Conservation (phyloP, 2,113 vertebrate genomes). For the Andinoacara biseriatus region DNA sequence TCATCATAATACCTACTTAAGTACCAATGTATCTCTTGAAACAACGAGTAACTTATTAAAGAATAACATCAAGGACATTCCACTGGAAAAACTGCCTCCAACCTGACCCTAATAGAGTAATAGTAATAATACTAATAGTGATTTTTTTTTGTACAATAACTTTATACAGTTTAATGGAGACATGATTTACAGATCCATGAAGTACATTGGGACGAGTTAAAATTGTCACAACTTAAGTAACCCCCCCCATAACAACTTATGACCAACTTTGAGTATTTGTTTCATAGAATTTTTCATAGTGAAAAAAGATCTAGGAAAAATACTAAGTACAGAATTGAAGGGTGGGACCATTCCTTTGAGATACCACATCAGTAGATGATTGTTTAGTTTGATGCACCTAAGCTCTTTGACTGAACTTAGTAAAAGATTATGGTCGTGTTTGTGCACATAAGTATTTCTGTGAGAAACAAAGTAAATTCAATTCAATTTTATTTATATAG, state of each 20-base stretch:
- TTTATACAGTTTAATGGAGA: not conserved
- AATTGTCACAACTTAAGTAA: not conserved
- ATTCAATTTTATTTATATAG: too few species aligned
- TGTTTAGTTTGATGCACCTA: not conserved
- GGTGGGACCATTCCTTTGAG: not conserved
- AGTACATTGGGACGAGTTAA: not conserved
- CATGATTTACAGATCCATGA: not conserved
- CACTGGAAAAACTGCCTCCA: not conserved
- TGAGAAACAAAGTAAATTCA: too few species aligned
- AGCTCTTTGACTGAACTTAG: not conserved
- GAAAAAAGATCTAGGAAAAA: not conserved
- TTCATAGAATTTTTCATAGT: not conserved
- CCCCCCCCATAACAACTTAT: not conserved
- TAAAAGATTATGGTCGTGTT: not conserved
- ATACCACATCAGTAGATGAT: not conserved
- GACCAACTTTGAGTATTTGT: not conserved
- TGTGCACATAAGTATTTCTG: not conserved
- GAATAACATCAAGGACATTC: not conserved
- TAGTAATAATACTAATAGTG: too few species aligned
- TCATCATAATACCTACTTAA: not conserved
- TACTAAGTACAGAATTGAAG: too few species aligned
- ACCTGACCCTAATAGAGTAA: not conserved
- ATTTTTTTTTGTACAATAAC: not conserved
- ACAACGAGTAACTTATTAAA: not conserved
- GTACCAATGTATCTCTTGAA: not conserved